Evolutionary conservation across 2,113 vertebrate species (phyloP), one percentile per base, ranked within the genome.

Genomic region (Pseudorectes ferrugineus): DNA sequence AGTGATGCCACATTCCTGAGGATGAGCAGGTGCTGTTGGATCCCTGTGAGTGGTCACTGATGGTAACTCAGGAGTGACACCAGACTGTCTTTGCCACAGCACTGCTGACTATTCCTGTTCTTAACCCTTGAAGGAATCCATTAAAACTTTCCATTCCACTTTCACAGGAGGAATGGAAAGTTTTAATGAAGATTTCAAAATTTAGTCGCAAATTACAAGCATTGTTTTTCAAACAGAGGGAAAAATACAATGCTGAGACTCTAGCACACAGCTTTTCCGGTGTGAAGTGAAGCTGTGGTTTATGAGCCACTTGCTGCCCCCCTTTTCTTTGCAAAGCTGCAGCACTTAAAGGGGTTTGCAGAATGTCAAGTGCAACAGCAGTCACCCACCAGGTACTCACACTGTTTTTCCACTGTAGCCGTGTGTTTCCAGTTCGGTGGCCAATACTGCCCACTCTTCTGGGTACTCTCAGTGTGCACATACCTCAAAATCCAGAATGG

Each of bases 221-320:
- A 33, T 11, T n/a, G 68, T 36, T 75, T 72, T 83, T 24, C 6
- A 13, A 84, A 63, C 13, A 5, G 48, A 49, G 43, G 58, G 3
- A 19, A 45, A 31, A 40, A 36, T 8, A 31, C 20, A 9, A 11
- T 11, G 38, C 2, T 57, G 49, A 80, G 31, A 1, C 79, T 21
- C 2, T 2, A 80, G 55, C 65, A 10, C 2, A 4, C 49, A 36
- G 35, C 28, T 40, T 71, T 95, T 96, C 95, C 85, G n/a, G 65
- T 89, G 88, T 54, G 92, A 92, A 88, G 45, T 63, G 68, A 28
- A 62, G 65, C 80, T 96, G 95, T 85, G 95, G 96, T 93, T 96
- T 93, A 11, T 33, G 31, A 89, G 43, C 81, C 65, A 14, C 36
- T 61, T 42, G 89, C 36, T 92, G 90, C 81, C 81, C 81, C 68